phyloP scores from a whole-genome alignment of 1,140 invertebrate genomes.

The Temnothorax longispinosus region DNA sequence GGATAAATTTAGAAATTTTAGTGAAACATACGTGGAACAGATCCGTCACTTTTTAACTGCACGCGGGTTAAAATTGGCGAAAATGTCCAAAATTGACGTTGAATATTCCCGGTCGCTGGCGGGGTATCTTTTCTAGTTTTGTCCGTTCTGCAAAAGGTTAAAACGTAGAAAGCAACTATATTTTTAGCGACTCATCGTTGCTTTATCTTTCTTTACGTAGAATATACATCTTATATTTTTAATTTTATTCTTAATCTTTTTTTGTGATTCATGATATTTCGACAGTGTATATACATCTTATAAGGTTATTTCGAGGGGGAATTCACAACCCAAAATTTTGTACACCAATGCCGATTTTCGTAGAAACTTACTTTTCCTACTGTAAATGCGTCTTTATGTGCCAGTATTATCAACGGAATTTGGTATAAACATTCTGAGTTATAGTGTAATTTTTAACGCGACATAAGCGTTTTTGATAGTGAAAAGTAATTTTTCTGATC shows the following conservation, averaged over 20 bases:
- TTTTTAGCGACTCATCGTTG: background rate
- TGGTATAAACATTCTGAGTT: too few relatives aligned
- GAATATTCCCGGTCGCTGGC: background rate
- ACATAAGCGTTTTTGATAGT: too few relatives aligned
- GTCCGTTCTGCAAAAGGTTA: background rate
- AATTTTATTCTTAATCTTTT: conserved; percentile 18
- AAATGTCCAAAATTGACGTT: conserved; percentile 15
- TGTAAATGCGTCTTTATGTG: too few relatives aligned
- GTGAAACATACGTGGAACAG: background rate
- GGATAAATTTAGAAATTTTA: conserved; percentile 1
- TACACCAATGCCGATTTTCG: too few relatives aligned
- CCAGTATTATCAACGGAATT: too few relatives aligned
- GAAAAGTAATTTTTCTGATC: too few relatives aligned
- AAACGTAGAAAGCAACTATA: background rate
- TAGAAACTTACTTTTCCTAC: too few relatives aligned
- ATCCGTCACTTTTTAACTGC: background rate
- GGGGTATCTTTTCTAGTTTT: background rate
- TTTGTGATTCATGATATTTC: background rate
- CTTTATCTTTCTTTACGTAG: background rate
- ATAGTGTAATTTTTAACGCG: too few relatives aligned
- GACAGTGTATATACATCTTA: background rate
- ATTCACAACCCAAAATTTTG: too few relatives aligned
- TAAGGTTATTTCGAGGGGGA: too few relatives aligned
- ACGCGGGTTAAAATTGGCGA: background rate
- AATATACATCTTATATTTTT: background rate